Base-by-base conservation (phyloP, 2,113 vertebrate species). In the Limanda limanda region DNA sequence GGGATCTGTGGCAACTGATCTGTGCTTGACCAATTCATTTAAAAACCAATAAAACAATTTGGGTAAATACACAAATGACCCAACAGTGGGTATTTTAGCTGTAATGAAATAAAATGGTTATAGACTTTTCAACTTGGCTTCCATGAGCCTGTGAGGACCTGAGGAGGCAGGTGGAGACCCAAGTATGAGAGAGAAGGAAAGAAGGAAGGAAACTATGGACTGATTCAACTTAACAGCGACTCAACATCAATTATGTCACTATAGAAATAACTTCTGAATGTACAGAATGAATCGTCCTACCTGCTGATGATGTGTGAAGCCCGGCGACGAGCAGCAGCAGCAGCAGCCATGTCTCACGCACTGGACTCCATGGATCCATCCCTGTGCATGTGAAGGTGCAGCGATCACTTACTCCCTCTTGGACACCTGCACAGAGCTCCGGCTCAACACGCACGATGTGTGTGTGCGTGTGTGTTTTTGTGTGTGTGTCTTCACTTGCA, bases 331-430 rank as follows among this genome's bases (percentile, higher is more conserved):
- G 23, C 68, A 88, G 55, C 57, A 59, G 56, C 23, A 59, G 13
- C 70, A 85, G 83, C 68, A 84, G 66, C 66, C 81, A 65, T 4
- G 77, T 78, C 79, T 64, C 42, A 23, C 56, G 79, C 72, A 42
- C 67, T 45, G 71, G 12, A n/a, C 59, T 85, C 91, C 89, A 85
- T 79, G 54, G 65, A 66, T 79, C 71, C 87, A 81, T 85, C 86
- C 27, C 70, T 0, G 47, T 23, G 64, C 66, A 78, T 78, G 3
- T 31, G 68, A 37, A 40, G 47, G 18, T 17, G 18, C 51, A 10
- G 51, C 51, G 51, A 8, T 54, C 51, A 54, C 20, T n/a, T n/a
- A 15, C 21, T 59, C 51, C 71, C 74, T 54, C 66, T 37, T 10
- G 24, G 67, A 83, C 87, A 81, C 85, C 82, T 89, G 86, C 73